Conservation (phyloP, 2,888 invertebrate genomes). For the Drosophila picticornis region DNA sequence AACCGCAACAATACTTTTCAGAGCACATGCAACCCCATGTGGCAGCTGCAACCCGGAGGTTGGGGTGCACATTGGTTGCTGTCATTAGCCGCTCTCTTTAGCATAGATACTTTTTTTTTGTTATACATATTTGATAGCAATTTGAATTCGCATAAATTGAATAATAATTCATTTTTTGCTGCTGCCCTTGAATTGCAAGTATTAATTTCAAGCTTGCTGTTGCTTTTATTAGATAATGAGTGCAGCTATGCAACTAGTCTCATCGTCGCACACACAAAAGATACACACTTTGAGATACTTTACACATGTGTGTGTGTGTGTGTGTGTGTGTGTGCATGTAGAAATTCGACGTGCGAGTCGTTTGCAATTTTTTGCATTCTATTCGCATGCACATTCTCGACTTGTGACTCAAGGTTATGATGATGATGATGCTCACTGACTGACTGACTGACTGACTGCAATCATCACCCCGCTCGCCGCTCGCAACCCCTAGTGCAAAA, state of each 20-base stretch:
- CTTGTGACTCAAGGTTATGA: conserved; percentile 78
- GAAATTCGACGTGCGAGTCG: conserved; percentile 33
- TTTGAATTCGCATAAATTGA: conserved; percentile 50
- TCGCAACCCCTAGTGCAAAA: conserved; percentile 12
- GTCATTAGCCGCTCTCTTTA: neutral
- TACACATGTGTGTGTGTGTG: neutral
- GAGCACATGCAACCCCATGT: conserved; percentile 26
- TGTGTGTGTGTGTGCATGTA: neutral
- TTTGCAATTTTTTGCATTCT: conserved; percentile 57
- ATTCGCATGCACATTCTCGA: conserved; percentile 75
- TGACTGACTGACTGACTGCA: conserved; percentile 30
- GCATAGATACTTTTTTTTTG: conserved; percentile 17
- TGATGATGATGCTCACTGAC: conserved; percentile 51
- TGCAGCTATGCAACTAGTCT: conserved; percentile 28
- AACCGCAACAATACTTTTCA: conserved; percentile 75
- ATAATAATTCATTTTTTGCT: conserved; percentile 16
- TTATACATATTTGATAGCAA: conserved; percentile 8
- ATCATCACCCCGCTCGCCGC: neutral
- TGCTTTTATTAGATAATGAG: conserved; percentile 65
- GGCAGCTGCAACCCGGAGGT: neutral
- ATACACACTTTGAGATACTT: conserved; percentile 37
- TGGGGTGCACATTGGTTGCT: conserved; percentile 5
- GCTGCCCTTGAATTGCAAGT: conserved; percentile 60
- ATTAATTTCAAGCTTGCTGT: conserved; percentile 63
- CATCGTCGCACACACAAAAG: conserved; percentile 27